phyloP scores from a whole-genome alignment of 2,113 vertebrate genomes.

The Scalopus aquaticus region DNA sequence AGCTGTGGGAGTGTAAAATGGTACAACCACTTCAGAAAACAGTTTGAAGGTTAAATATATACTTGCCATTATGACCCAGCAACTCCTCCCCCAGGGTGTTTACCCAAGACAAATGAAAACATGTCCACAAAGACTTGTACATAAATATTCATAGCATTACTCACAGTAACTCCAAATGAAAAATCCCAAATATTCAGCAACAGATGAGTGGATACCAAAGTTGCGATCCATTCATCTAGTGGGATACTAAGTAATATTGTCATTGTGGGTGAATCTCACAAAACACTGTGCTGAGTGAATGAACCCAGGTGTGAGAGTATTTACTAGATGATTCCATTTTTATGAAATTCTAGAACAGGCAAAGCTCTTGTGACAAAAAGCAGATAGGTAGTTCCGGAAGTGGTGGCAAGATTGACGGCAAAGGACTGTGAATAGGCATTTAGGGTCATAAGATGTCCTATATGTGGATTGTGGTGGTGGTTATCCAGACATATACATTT shows the following conservation, averaged over 20 bases:
- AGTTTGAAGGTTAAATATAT: neutral
- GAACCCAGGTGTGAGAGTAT: neutral
- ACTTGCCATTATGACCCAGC: neutral
- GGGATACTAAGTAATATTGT: neutral
- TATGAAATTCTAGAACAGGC: neutral
- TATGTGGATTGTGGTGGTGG: neutral
- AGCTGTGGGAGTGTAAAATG: neutral
- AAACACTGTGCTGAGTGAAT: neutral
- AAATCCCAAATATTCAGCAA: neutral
- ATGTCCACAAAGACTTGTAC: neutral
- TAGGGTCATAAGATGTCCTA: neutral
- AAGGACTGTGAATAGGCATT: neutral
- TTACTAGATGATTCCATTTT: neutral
- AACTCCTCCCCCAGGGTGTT: neutral
- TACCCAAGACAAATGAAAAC: neutral
- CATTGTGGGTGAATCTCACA: neutral
- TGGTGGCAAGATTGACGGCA: neutral
- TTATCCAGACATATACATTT: neutral
- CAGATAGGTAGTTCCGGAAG: neutral
- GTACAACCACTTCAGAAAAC: neutral
- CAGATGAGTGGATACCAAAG: neutral
- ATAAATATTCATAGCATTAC: neutral
- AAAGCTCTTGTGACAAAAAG: neutral
- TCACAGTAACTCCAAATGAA: neutral
- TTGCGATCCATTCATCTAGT: neutral